Percentiles rank a stretch among this genome's conserved stretches.
Evolutionary conservation across 2,797 vertebrate species (phyloP).

Genomic region (Spea hammondii): DNA sequence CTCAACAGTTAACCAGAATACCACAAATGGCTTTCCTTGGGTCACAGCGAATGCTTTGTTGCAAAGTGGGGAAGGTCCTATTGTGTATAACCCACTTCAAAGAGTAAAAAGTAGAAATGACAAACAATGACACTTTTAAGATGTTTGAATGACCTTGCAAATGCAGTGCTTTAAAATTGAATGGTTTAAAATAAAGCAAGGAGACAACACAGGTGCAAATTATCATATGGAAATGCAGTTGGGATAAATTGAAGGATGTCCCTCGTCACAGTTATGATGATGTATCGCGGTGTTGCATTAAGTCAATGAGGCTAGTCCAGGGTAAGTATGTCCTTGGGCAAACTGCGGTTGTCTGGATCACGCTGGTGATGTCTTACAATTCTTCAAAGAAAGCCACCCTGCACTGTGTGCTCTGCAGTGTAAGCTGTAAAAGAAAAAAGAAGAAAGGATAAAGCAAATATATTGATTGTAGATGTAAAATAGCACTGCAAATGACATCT

Average conservation of each 20-base stretch:
- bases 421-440: constrained; percentile 79
- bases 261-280: constrained; percentile 16
- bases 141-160: background rate
- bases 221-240: constrained; percentile 15
- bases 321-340: constrained; percentile 27
- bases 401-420: constrained; percentile 92
- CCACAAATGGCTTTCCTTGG: background rate
- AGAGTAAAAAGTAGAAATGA: background rate
- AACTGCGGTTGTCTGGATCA: constrained; percentile 32
- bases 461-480: background rate
- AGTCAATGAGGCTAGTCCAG: background rate
- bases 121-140: background rate
- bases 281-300: constrained; percentile 1
- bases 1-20: background rate
- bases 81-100: background rate
- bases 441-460: background rate
- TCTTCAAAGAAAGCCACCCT: constrained; percentile 96
- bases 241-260: background rate
- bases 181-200: background rate
- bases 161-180: background rate
- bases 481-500: background rate
- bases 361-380: constrained; percentile 67
- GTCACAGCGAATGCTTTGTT: background rate
- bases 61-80: background rate
- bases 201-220: background rate